Conservation (phyloP, 1,140 invertebrate genomes). For the Druon quercuslanigerum region DNA sequence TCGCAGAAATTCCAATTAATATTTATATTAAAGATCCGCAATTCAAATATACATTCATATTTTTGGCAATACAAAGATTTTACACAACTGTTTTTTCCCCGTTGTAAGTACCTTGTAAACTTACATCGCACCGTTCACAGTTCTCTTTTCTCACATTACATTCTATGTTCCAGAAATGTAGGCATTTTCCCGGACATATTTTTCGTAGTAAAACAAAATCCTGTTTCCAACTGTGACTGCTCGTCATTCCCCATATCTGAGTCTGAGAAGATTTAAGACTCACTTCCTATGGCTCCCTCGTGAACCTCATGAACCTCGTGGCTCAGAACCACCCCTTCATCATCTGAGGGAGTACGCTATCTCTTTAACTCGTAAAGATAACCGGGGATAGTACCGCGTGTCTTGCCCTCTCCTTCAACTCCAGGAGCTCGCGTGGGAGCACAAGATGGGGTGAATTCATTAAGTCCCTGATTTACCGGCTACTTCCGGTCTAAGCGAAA, state of each 20-base stretch:
- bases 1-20: no score
- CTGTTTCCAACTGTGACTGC: background rate
- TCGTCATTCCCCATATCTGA: conserved; percentile 37
- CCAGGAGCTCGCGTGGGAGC: conserved; percentile 17
- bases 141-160: no score
- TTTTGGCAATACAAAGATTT: no score
- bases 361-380: conserved; percentile 71
- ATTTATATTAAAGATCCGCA: no score
- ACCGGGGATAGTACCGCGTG: conserved; percentile 61
- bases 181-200: no score
- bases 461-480: conserved; percentile 72
- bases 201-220: no score
- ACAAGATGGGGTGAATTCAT: conserved; percentile 66
- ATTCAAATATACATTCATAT: no score
- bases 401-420: conserved; percentile 47
- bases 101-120: no score
- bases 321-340: conserved; percentile 26
- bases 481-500: conserved; percentile 71
- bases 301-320: conserved; percentile 37
- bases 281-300: conserved; percentile 62
- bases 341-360: conserved; percentile 58
- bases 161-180: no score
- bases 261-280: conserved; percentile 68
- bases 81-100: no score
- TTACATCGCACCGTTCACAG: no score